A percentile compares a stretch with the other conserved stretches of the same genome.
These are phyloP conservation scores for Ctenodactylus gundi DNA, from an alignment of 2,113 vertebrate species.

Conservation along the genomic window DNA sequence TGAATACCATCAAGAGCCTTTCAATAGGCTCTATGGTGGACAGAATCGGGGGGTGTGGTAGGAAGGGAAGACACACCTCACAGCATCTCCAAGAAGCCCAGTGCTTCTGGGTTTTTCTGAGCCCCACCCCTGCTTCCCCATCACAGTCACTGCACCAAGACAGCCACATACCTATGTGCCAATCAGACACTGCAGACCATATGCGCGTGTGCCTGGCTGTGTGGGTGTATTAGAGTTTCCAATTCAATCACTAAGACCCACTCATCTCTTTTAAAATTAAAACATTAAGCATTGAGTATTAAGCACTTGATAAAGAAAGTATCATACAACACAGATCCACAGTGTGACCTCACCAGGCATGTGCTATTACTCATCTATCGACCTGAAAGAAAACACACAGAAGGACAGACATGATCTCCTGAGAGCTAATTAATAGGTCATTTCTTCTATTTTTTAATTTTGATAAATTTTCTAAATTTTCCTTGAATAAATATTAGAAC, in stretches of 20 bases:
- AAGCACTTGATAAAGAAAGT: neutral
- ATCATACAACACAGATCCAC: neutral
- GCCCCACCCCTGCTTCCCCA: constrained; percentile 69
- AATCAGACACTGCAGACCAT: neutral
- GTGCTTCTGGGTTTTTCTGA: neutral
- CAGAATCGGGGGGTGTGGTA: neutral
- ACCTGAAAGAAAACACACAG: neutral
- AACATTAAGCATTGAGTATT: neutral
- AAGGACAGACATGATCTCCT: neutral
- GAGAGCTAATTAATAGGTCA: neutral
- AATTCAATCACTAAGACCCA: neutral
- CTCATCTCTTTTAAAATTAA: neutral
- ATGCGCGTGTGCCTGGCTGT: too few species aligned
- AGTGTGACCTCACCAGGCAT: neutral
- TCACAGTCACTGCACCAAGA: constrained; percentile 63
- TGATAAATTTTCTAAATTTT: neutral
- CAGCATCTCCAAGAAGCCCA: neutral
- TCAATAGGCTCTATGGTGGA: neutral
- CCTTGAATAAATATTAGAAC: neutral
- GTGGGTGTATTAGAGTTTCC: too few species aligned
- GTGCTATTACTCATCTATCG: neutral
- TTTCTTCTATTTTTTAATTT: neutral
- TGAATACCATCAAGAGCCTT: neutral
- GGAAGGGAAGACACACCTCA: neutral
- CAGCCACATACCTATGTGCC: neutral